Base-by-base conservation (phyloP, 2,113 vertebrate species). In the Scomber scombrus region DNA sequence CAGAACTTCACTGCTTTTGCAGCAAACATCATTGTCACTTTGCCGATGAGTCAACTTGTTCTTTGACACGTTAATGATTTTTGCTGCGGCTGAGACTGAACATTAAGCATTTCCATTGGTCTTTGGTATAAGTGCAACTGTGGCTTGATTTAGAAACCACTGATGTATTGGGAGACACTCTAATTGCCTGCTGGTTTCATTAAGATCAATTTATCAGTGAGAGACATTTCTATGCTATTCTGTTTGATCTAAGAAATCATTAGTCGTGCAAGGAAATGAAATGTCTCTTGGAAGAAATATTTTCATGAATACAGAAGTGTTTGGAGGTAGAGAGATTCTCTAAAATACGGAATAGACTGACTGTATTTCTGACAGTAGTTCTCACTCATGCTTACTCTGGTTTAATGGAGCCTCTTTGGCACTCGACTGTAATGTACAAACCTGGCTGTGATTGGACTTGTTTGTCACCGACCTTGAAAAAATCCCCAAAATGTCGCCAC, bases 151-250 rank as follows among this genome's bases (percentile, higher is more conserved):
- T 54, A 19, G 46, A 71, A 84, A 55, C 13, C 52, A 34, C 64
- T 68, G 71, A 77, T 75, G 50, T 14, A 15, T 76, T 68, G 77
- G 26, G 23, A 80, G 69, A 47, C 14, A 9, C 26, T 56, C 49
- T 66, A 69, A 85, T 79, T 87, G 61, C 79, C 45, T n/a, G 67
- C 66, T 68, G 60, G 46, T 75, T 77, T 87, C 82, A 89, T 84
- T 82, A 77, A 56, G 71, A 82, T 75, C 71, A 82, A 84, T 85
- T 84, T 75, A 82, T 71, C 73, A 12, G 31, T 18, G 2, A 26
- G 21, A 70, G 66, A 55, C 40, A 21, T 56, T 70, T 71, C 18
- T 85, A 69, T 61, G 61, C 45, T 56, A 81, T 81, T 85, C 80
- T 68, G 64, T 84, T 77, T 87, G 85, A 86, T 85, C 70, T 61